Percentiles rank a stretch among this genome's conserved stretches.
These are phyloP conservation scores for Dendrocincla fuliginosa DNA, from an alignment of 2,797 vertebrate genomes.

Conservation along the genomic window DNA sequence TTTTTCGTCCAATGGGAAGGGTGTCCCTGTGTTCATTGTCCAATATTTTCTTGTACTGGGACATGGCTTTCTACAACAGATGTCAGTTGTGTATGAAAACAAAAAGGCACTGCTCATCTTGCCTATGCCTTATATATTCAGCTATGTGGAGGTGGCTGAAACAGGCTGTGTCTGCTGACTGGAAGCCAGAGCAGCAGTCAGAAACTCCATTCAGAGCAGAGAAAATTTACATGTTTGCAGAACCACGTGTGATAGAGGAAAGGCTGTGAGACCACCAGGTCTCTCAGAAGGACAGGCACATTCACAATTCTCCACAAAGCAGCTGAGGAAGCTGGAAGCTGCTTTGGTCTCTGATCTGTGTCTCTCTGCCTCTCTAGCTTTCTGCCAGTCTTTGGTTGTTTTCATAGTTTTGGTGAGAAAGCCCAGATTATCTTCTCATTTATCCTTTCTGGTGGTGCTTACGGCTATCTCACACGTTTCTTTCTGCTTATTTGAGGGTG, in stretches of 20 bases:
- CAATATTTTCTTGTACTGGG: not conserved
- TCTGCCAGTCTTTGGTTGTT: not conserved
- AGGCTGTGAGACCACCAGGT: not conserved
- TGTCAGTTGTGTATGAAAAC: not conserved
- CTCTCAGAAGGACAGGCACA: not conserved
- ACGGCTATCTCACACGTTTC: not conserved
- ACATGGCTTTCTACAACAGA: not conserved
- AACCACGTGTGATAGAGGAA: accelerated
- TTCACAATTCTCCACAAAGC: not conserved
- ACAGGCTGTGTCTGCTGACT: not conserved
- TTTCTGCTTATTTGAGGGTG: not conserved
- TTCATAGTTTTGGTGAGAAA: not conserved
- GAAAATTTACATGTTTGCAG: not conserved
- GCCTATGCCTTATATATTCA: not conserved
- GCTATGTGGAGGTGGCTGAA: not conserved
- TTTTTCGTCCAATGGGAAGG: not conserved
- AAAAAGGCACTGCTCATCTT: not conserved
- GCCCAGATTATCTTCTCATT: not conserved
- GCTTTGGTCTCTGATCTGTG: not conserved
- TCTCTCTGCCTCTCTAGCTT: not conserved
- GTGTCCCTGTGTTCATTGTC: accelerated
- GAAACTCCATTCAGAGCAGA: not conserved
- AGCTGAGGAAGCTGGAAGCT: not conserved
- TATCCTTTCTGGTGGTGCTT: not conserved
- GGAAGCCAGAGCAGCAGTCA: slow-evolving; percentile 3